These are phyloP conservation scores for Plecotus auritus DNA, from an alignment of 2,113 vertebrate genomes.

Conservation along the genomic window DNA sequence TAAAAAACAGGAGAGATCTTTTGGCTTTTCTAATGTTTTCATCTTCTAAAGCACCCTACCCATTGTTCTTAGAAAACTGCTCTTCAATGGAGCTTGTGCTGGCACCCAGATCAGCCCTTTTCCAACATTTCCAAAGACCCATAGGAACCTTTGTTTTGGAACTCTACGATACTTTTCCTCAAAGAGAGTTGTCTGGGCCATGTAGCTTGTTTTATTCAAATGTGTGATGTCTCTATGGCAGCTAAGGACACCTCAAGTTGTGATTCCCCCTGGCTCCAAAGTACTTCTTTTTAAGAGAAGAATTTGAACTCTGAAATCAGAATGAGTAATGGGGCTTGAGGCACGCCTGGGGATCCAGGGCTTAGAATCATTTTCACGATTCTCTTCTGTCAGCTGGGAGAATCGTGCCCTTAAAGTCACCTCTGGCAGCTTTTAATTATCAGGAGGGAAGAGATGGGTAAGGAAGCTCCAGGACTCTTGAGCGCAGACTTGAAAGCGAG, in stretches of 20 bases:
- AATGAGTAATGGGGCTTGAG: not conserved
- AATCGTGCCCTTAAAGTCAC: not conserved
- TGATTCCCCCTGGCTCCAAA: not conserved
- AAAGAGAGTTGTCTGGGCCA: not conserved
- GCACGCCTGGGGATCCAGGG: not conserved
- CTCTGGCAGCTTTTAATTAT: not conserved
- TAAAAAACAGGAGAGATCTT: not conserved
- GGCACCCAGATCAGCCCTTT: not conserved
- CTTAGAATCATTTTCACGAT: not conserved
- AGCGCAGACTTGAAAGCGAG: not conserved
- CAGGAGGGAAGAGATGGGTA: not conserved
- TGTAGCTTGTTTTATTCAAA: not conserved
- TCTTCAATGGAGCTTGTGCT: not conserved
- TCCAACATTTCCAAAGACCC: conserved; percentile 30
- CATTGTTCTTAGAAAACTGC: conserved; percentile 11
- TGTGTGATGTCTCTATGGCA: not conserved
- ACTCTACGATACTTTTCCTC: not conserved
- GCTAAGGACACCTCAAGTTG: not conserved
- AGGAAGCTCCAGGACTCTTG: not conserved
- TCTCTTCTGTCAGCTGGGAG: not conserved
- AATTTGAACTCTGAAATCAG: not conserved
- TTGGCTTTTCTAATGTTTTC: not conserved
- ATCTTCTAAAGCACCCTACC: not conserved
- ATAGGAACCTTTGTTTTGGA: not conserved
- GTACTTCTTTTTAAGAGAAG: not conserved